phyloP scores from a whole-genome alignment of 2,797 vertebrate species.

The Acanthiza pusilla region DNA sequence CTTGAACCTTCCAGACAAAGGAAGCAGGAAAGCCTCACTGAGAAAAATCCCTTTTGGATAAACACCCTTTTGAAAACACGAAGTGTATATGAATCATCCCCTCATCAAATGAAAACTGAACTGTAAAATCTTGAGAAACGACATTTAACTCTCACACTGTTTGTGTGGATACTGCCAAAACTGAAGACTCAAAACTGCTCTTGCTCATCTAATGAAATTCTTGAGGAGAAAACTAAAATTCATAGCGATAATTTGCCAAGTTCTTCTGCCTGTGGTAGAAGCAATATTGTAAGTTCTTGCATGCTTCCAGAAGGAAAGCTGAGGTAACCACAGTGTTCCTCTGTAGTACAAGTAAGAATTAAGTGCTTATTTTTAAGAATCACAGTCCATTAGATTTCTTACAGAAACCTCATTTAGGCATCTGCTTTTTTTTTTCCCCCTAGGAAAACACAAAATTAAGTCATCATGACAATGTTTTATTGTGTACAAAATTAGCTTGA shows the following conservation, averaged over 20 bases:
- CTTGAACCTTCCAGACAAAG: neutral
- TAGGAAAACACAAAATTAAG: conserved; percentile 8
- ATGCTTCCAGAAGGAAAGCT: neutral
- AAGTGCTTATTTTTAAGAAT: neutral
- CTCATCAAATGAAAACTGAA: neutral
- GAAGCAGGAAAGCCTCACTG: neutral
- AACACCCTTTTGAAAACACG: neutral
- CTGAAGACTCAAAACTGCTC: neutral
- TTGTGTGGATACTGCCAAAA: neutral
- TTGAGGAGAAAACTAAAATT: neutral
- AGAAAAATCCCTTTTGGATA: neutral
- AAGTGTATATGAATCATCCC: neutral
- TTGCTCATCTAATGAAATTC: neutral
- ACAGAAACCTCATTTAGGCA: neutral
- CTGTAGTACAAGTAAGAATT: neutral
- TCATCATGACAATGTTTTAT: conserved; percentile 42
- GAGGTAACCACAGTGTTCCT: neutral
- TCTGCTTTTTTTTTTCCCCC: neutral
- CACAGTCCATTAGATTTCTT: neutral
- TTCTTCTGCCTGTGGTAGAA: neutral
- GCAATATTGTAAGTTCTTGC: neutral
- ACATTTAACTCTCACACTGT: neutral
- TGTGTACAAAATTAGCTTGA: conserved; percentile 18
- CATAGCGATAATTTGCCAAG: neutral
- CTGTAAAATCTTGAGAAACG: neutral